A percentile compares a stretch with the other conserved stretches of the same genome.
These are phyloP conservation scores for Sinotaia quadrata DNA, from an alignment of 2,888 invertebrate species.

Conservation along the genomic window DNA sequence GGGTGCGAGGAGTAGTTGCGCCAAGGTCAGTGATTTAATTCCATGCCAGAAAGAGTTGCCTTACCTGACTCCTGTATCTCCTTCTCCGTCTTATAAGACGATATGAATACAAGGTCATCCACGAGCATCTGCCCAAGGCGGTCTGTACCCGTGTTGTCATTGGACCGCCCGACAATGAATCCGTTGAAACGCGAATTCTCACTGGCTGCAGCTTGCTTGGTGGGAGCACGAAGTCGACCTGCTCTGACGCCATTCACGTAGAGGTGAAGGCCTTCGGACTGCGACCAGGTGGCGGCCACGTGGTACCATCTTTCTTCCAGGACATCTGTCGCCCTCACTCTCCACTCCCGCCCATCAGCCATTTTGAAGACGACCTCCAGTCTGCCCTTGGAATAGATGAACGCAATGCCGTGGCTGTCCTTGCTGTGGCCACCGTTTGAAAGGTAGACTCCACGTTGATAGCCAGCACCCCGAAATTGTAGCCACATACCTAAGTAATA, in stretches of 20 bases:
- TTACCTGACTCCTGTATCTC: conserved; percentile 63
- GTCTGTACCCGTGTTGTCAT: conserved; percentile 47
- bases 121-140: conserved; percentile 55
- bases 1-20: conserved; percentile 1
- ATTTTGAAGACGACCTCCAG: conserved; percentile 66
- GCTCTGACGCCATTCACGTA: conserved; percentile 64
- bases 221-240: conserved; percentile 33
- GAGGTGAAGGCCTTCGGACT: conserved; percentile 53
- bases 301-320: conserved; percentile 68
- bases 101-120: conserved; percentile 69
- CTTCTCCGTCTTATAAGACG: conserved; percentile 46
- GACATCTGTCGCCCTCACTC: conserved; percentile 46
- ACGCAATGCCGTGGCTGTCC: conserved; percentile 67
- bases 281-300: conserved; percentile 64
- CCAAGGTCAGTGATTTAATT: background rate
- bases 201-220: conserved; percentile 30
- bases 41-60: background rate
- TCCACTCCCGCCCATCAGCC: conserved; percentile 63
- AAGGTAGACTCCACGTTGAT: conserved; percentile 60
- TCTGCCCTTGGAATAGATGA: conserved; percentile 62
- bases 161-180: conserved; percentile 67
- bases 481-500: conserved; percentile 68
- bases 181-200: conserved; percentile 44
- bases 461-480: conserved; percentile 55
- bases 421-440: conserved; percentile 68